Conservation (phyloP, 2,888 invertebrate genomes). For the Polia nebulosa region DNA sequence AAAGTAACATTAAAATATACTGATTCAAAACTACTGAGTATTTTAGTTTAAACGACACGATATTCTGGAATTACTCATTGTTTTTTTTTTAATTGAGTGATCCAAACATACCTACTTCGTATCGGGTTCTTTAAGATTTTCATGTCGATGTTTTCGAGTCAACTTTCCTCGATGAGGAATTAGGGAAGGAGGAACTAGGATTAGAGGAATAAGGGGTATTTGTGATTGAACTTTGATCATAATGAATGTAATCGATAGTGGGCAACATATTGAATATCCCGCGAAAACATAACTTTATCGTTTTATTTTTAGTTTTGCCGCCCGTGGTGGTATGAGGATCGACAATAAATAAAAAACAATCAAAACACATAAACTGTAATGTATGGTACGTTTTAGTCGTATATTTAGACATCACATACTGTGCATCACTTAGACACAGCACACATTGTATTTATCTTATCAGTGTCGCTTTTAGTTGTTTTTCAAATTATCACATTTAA, state of each 20-base stretch:
- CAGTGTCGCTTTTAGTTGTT: constrained; percentile 69
- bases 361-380: constrained; percentile 69
- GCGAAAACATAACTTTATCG: constrained; percentile 65
- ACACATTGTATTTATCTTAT: constrained; percentile 64
- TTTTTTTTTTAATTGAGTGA: constrained; percentile 5
- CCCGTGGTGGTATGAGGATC: constrained; percentile 86
- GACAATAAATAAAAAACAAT: constrained; percentile 70
- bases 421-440: constrained; percentile 72
- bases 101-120: background rate
- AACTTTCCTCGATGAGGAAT: constrained; percentile 9
- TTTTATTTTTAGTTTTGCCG: constrained; percentile 89
- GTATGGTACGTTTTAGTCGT: constrained; percentile 79
- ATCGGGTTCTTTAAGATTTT: background rate
- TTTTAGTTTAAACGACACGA: constrained; percentile 49
- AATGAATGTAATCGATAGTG: constrained; percentile 13
- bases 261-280: constrained; percentile 31
- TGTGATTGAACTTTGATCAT: constrained; percentile 1
- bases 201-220: background rate
- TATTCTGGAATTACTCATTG: constrained; percentile 5
- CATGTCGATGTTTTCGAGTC: constrained; percentile 1
- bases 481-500: constrained; percentile 61
- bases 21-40: constrained; percentile 56
- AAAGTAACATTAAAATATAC: constrained; percentile 60
- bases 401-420: constrained; percentile 73
- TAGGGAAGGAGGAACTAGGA: too few species aligned